A percentile compares a stretch with the other conserved stretches of the same genome.
Evolutionary conservation across 2,888 invertebrate genomes (phyloP).

Genomic region (Drosophila macrospina): DNA sequence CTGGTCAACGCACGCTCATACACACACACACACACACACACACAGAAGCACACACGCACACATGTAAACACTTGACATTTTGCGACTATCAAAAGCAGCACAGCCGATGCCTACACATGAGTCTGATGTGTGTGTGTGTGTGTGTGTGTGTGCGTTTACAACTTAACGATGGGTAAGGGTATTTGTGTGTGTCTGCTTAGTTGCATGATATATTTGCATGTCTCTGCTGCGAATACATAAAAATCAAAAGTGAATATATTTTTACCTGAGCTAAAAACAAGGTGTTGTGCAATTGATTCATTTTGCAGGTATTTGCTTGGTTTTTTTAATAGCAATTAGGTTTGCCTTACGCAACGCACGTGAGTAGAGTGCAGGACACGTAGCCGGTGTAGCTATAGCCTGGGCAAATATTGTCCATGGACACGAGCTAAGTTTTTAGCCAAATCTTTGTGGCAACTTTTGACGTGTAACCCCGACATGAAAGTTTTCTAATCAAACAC

Average conservation of each 20-base stretch:
- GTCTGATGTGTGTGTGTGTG: background rate
- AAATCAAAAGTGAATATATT: background rate
- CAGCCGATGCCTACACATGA: conserved; percentile 2
- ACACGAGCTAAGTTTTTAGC: conserved; percentile 37
- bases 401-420: conserved; percentile 45
- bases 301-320: background rate
- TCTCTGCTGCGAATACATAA: conserved; percentile 21
- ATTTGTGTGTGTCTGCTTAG: conserved; percentile 22
- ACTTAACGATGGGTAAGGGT: conserved; percentile 1
- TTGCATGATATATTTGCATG: conserved; percentile 50
- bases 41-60: conserved; percentile 6
- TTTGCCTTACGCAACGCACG: conserved; percentile 7
- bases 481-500: conserved; percentile 79
- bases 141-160: background rate
- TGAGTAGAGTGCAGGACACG: conserved; percentile 28
- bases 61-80: conserved; percentile 64
- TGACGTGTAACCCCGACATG: conserved; percentile 25
- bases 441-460: conserved; percentile 64
- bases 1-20: conserved; percentile 28
- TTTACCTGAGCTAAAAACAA: background rate
- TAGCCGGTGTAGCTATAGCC: conserved; percentile 1
- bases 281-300: conserved; percentile 7
- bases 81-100: conserved; percentile 56
- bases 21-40: conserved; percentile 2
- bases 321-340: conserved; percentile 47